Evolutionary conservation across 2,797 vertebrate species (phyloP).

Genomic region (Dromococcyx pavoninus): DNA sequence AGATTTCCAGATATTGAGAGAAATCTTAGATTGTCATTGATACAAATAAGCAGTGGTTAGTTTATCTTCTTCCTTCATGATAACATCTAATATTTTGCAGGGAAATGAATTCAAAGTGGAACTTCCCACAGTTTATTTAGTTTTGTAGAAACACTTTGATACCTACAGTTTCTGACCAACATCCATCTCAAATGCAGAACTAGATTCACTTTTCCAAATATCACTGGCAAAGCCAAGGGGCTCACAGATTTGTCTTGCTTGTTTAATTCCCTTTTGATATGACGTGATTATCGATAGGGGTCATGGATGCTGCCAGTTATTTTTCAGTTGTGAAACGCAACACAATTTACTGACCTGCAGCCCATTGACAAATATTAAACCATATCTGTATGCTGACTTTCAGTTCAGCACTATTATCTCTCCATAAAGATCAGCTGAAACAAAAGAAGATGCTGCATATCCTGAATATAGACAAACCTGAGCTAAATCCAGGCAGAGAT

Average conservation of each 20-base stretch:
- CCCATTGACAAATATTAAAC: background rate
- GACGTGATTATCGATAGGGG: rapidly evolving
- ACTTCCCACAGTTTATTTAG: background rate
- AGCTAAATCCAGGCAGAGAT: background rate
- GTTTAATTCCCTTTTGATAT: background rate
- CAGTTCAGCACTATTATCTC: background rate
- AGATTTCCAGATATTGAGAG: background rate
- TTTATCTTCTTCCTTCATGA: background rate
- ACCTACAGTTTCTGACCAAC: background rate
- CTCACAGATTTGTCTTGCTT: background rate
- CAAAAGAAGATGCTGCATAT: background rate
- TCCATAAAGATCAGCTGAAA: background rate
- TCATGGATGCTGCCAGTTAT: background rate
- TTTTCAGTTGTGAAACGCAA: background rate
- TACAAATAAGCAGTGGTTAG: background rate
- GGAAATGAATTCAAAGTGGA: background rate
- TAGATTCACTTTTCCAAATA: background rate
- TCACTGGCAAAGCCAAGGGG: background rate
- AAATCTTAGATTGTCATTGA: background rate
- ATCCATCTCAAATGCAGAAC: background rate
- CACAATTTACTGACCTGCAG: background rate
- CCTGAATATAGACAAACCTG: background rate
- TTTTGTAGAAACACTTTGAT: background rate
- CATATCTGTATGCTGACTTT: background rate
- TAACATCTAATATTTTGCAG: background rate